phyloP scores from a whole-genome alignment of 2,888 invertebrate species.

The Corbicula japonica region DNA sequence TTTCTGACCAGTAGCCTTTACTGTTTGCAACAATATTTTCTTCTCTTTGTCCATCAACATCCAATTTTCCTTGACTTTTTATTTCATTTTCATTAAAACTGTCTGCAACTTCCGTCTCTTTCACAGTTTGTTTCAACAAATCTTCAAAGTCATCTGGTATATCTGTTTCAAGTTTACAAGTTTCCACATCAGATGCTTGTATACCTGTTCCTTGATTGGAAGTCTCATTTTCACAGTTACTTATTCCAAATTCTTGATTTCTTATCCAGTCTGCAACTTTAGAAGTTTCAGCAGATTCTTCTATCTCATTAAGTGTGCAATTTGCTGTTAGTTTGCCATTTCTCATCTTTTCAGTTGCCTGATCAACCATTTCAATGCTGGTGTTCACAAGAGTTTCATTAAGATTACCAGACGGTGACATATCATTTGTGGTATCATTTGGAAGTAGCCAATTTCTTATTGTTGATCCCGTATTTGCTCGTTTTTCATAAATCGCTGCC shows the following conservation, averaged over 20 bases:
- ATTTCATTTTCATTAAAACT: conserved; percentile 6
- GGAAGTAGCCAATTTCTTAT: conserved; percentile 60
- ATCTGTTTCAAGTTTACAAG: too few relatives aligned
- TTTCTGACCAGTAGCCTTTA: conserved; percentile 26
- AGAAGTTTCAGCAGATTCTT: conserved; percentile 32
- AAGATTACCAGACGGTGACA: conserved; percentile 12
- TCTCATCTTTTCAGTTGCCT: too few relatives aligned
- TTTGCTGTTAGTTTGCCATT: neutral
- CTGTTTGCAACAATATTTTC: neutral
- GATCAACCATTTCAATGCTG: conserved; percentile 2
- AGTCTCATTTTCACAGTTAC: neutral
- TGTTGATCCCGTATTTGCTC: conserved; percentile 46
- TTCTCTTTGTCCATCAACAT: conserved; percentile 5
- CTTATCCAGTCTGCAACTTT: conserved; percentile 61
- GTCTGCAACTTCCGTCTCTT: conserved; percentile 1
- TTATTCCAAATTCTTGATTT: conserved; percentile 35
- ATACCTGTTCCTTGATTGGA: neutral
- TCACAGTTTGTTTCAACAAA: neutral
- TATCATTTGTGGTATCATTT: conserved; percentile 29
- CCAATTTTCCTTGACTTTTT: neutral
- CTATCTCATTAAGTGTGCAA: conserved; percentile 1
- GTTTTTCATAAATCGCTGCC: conserved; percentile 36
- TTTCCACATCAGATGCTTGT: too few relatives aligned
- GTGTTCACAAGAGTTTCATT: conserved; percentile 42
- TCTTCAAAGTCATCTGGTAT: too few relatives aligned